Evolutionary conservation across 2,888 invertebrate species (phyloP).

Genomic region (Salpingus planirostris): DNA sequence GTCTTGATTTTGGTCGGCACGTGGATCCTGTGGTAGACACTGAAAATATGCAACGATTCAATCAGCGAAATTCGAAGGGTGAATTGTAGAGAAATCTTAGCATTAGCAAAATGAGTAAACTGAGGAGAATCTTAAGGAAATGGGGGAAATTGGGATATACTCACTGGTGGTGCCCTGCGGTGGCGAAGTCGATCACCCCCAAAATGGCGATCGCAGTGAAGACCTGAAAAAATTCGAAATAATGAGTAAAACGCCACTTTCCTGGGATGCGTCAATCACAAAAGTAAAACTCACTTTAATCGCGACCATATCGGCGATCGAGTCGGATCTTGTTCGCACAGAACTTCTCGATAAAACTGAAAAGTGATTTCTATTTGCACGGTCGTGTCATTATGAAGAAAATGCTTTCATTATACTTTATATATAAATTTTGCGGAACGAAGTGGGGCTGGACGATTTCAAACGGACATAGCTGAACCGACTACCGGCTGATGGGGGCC

Average conservation of each 20-base stretch:
- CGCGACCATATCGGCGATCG: slow-evolving; percentile 4
- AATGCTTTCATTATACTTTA: slow-evolving; percentile 9
- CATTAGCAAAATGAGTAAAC: too few relatives aligned
- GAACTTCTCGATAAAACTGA: slow-evolving; percentile 3
- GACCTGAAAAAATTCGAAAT: too few relatives aligned
- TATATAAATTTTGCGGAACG: slow-evolving; percentile 7
- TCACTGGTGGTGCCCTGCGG: too few relatives aligned
- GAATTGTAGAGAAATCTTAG: too few relatives aligned
- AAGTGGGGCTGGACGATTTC: slow-evolving; percentile 7
- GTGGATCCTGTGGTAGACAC: slow-evolving; percentile 34
- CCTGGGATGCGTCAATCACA: too few relatives aligned
- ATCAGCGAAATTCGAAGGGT: too few relatives aligned
- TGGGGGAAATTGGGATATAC: too few relatives aligned
- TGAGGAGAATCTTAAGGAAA: too few relatives aligned
- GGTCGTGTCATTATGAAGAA: slow-evolving; percentile 2
- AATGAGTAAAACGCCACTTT: too few relatives aligned
- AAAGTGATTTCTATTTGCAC: slow-evolving; percentile 5
- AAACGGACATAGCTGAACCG: not conserved
- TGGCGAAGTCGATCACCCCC: too few relatives aligned
- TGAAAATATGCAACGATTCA: slow-evolving; percentile 19
- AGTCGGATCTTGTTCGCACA: not conserved
- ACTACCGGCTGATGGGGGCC: not conserved
- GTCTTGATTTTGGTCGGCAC: slow-evolving; percentile 37
- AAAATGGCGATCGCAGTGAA: too few relatives aligned
- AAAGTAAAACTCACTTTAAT: slow-evolving; percentile 9